Conservation (phyloP, 2,113 vertebrate species). For the Nanger granti region DNA sequence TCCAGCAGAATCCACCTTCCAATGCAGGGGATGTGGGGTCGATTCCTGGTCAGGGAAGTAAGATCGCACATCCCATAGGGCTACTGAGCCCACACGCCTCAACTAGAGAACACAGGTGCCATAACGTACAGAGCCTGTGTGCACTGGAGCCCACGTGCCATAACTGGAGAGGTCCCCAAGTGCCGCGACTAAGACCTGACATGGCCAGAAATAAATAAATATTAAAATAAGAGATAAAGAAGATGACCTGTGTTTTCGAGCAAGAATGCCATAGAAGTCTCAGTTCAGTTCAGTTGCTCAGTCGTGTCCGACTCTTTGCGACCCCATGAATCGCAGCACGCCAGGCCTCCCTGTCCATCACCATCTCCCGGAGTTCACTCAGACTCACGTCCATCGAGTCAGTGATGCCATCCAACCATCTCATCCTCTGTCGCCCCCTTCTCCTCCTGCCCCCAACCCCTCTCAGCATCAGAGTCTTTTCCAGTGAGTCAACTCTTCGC, state of each 20-base stretch:
- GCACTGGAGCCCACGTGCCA: accelerated
- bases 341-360: too few relatives aligned
- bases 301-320: accelerated
- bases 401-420: too few relatives aligned
- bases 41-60: not conserved
- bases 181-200: not conserved
- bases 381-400: too few relatives aligned
- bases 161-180: not conserved
- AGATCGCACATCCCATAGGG: not conserved
- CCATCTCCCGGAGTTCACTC: too few relatives aligned
- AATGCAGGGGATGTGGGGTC: not conserved
- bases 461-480: too few relatives aligned
- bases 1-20: not conserved
- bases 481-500: too few relatives aligned
- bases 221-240: not conserved
- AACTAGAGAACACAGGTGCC: not conserved
- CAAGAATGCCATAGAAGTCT: not conserved
- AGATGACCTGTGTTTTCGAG: not conserved
- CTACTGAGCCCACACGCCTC: accelerated
- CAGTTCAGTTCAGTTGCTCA: too few relatives aligned
- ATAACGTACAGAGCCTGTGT: not conserved
- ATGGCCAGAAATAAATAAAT: not conserved
- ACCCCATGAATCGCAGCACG: too few relatives aligned
- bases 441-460: too few relatives aligned
- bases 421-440: accelerated